phyloP scores from a whole-genome alignment of 2,888 invertebrate species.

The Dicranocentrus wangi region DNA sequence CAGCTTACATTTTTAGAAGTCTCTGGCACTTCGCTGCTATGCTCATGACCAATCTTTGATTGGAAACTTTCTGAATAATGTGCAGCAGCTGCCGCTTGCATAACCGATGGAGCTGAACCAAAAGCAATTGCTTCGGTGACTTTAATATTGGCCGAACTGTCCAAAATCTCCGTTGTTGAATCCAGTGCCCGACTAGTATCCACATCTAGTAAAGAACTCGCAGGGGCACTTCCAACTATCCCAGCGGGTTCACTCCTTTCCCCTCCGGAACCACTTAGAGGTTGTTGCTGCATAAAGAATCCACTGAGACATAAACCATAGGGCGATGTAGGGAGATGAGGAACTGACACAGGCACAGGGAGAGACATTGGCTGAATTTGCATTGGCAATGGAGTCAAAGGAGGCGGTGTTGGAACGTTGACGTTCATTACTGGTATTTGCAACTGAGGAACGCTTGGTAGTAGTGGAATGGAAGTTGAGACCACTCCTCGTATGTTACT shows the following conservation, averaged over 20 bases:
- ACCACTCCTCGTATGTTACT: slow-evolving; percentile 41
- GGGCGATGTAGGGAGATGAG: slow-evolving; percentile 65
- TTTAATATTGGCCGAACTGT: slow-evolving; percentile 11
- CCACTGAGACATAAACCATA: slow-evolving; percentile 69
- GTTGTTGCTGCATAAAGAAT: slow-evolving; percentile 68
- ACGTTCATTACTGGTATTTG: slow-evolving; percentile 67
- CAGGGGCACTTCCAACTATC: slow-evolving; percentile 54
- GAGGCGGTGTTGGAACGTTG: slow-evolving; percentile 59
- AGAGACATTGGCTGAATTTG: slow-evolving; percentile 62
- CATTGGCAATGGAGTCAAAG: slow-evolving; percentile 63
- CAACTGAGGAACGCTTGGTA: slow-evolving; percentile 60
- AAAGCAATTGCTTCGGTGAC: slow-evolving; percentile 42
- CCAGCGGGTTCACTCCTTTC: slow-evolving; percentile 52
- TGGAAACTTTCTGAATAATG: slow-evolving; percentile 1
- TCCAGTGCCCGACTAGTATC: slow-evolving; percentile 41
- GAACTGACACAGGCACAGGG: slow-evolving; percentile 57
- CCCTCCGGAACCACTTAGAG: slow-evolving; percentile 9
- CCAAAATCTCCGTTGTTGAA: slow-evolving; percentile 16
- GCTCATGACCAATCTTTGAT: background rate
- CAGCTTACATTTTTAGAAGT: slow-evolving; percentile 4
- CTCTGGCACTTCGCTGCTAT: background rate
- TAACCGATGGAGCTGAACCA: slow-evolving; percentile 56
- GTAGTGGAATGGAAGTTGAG: slow-evolving; percentile 55
- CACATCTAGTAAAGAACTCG: slow-evolving; percentile 41
- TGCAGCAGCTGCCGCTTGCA: slow-evolving; percentile 27